Evolutionary conservation across 2,888 invertebrate species (phyloP), one percentile per base, ranked within the genome.

Genomic region (Acleris holmiana): DNA sequence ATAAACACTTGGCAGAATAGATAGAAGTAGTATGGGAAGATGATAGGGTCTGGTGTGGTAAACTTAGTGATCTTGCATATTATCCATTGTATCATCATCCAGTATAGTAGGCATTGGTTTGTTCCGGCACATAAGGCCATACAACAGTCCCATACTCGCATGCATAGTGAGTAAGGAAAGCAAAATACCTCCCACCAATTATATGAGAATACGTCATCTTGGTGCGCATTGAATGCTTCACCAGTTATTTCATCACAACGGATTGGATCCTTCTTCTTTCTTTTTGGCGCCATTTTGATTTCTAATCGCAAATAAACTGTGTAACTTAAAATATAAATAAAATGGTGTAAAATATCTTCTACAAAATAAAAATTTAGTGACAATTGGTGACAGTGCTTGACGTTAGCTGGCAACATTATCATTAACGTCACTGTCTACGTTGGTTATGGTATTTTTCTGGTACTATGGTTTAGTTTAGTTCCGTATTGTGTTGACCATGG

Each of bases 181-280:
- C 89, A 90, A 49, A 86, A 85, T 0, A 89, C 80, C 73, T 90
- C 89, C 83, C 88, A 87, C 86, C 86, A 88, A 40, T 86, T 86
- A 50, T 82, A 84, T 47, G 73, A 70, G 59, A 85, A 85, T 0
- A 84, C 78, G 56, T 86, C 84, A 19, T 87, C 85, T 0, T 76
- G 73, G 17, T 77, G 79, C 1, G 84, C 78, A 46, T 80, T 79
- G 67, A 87, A 88, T 60, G 76, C 71, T 73, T 86, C 84, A 0
- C 78, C 81, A 55, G 82, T 74, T 0, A 82, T 61, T 46, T 76
- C 72, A 8, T 29, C 29, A 8, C 29, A 29, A 1, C 8, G 7
- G 25, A 25, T 25, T 8, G 8, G 2, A 0, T 29, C 29, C 0
- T 6, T 1, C 4, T 23, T 23, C 23, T 23, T 23, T 1, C 4